Evolutionary conservation across 2,888 invertebrate genomes (phyloP).

Genomic region (Poecilobothrus nobilitatus): DNA sequence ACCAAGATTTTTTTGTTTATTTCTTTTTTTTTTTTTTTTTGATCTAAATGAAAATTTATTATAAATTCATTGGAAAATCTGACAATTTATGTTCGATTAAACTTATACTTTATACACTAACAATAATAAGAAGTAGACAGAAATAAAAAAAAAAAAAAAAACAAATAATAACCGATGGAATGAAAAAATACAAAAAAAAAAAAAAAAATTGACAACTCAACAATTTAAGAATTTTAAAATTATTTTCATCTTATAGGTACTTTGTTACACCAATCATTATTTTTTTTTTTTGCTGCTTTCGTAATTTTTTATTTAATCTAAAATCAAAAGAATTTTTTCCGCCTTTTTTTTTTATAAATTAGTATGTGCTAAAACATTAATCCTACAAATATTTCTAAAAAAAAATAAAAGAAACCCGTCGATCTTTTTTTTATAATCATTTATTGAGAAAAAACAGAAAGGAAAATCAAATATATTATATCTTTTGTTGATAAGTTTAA

Average conservation of each 20-base stretch:
- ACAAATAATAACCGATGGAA: neutral
- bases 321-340: no score
- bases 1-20: no score
- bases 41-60: neutral
- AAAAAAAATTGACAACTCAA: neutral
- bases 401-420: no score
- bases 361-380: no score
- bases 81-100: constrained; percentile 1
- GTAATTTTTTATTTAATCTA: no score
- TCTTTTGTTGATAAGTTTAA: no score
- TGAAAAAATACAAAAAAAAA: neutral
- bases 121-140: neutral
- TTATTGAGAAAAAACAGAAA: no score
- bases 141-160: neutral
- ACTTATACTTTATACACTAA: neutral
- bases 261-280: neutral
- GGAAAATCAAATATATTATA: no score
- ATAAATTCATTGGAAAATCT: constrained; percentile 3
- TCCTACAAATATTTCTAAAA: no score
- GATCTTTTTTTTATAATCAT: no score
- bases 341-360: no score
- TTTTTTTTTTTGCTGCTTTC: neutral
- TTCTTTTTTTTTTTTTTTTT: no score
- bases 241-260: neutral
- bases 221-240: neutral